A percentile compares a stretch with the other conserved stretches of the same genome.
phyloP scores from a whole-genome alignment of 2,888 invertebrate species.

The Nomada fabriciana region DNA sequence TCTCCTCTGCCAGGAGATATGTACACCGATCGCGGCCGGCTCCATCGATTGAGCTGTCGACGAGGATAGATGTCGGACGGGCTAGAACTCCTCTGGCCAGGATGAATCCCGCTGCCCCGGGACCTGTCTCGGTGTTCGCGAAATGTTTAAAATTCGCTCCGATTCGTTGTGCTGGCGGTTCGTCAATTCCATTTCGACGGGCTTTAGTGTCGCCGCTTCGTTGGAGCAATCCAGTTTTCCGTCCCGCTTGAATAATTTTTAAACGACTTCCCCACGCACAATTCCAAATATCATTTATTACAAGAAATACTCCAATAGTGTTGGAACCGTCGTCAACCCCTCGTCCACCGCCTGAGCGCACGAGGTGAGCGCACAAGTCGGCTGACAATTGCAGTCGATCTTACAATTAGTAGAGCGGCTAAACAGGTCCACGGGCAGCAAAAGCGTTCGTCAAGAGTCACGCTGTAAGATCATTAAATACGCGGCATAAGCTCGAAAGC shows the following conservation, averaged over 20 bases:
- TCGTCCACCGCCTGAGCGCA: too few species aligned
- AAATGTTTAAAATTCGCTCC: background rate
- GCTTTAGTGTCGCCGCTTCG: too few species aligned
- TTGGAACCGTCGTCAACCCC: too few species aligned
- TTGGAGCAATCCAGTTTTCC: too few species aligned
- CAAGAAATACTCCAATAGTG: too few species aligned
- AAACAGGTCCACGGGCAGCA: slow-evolving; percentile 48
- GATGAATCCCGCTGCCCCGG: background rate
- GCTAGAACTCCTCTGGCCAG: slow-evolving; percentile 40
- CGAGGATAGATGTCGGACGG: slow-evolving; percentile 63
- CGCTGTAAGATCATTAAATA: slow-evolving; percentile 50
- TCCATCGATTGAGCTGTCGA: slow-evolving; percentile 70
- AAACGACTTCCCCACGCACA: too few species aligned
- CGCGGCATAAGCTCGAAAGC: slow-evolving; percentile 59
- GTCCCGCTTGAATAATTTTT: too few species aligned
- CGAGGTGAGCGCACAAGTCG: slow-evolving; percentile 22
- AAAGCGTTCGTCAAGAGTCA: slow-evolving; percentile 40
- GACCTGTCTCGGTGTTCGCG: background rate
- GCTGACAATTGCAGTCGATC: slow-evolving; percentile 54
- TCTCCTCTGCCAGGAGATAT: slow-evolving; percentile 39
- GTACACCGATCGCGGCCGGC: slow-evolving; percentile 47
- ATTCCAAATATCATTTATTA: too few species aligned
- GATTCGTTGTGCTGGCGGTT: too few species aligned
- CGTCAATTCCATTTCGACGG: too few species aligned
- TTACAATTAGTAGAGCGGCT: slow-evolving; percentile 27